Evolutionary conservation across 2,797 vertebrate genomes (phyloP).

Genomic region (Micropoecilia bifurca): DNA sequence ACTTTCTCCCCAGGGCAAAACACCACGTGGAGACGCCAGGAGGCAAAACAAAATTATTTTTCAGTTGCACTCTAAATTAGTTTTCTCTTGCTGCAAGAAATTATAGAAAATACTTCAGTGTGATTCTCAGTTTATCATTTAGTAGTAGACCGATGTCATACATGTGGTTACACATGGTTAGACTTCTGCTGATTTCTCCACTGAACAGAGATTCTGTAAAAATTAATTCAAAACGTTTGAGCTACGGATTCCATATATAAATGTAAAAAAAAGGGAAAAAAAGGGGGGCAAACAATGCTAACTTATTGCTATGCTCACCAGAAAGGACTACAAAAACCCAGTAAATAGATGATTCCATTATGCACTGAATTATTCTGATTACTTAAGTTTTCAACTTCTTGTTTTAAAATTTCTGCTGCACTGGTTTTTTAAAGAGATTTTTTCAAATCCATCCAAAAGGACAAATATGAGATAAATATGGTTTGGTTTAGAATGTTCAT

Average conservation of each 20-base stretch:
- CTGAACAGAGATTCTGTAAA: not conserved
- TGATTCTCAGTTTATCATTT: not conserved
- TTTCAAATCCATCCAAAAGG: not conserved
- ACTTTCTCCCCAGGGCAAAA: not conserved
- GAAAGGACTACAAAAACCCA: not conserved
- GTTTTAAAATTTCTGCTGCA: not conserved
- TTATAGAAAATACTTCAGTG: not conserved
- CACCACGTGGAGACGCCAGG: not conserved
- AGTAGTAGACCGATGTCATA: not conserved
- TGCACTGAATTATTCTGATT: not conserved
- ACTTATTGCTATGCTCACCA: not conserved
- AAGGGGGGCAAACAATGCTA: no score
- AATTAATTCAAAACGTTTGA: not conserved
- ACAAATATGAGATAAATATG: not conserved
- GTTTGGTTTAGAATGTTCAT: not conserved
- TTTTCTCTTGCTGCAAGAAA: not conserved
- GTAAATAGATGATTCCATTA: not conserved
- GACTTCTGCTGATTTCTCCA: not conserved
- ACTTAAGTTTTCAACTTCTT: not conserved
- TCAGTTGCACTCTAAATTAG: not conserved
- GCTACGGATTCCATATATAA: not conserved
- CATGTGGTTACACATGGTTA: not conserved
- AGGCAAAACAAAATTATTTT: not conserved
- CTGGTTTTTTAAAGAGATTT: not conserved
- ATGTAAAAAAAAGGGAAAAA: no score